Base-by-base conservation (phyloP, 1,140 invertebrate genomes). In the Tetragnatha versicolor region DNA sequence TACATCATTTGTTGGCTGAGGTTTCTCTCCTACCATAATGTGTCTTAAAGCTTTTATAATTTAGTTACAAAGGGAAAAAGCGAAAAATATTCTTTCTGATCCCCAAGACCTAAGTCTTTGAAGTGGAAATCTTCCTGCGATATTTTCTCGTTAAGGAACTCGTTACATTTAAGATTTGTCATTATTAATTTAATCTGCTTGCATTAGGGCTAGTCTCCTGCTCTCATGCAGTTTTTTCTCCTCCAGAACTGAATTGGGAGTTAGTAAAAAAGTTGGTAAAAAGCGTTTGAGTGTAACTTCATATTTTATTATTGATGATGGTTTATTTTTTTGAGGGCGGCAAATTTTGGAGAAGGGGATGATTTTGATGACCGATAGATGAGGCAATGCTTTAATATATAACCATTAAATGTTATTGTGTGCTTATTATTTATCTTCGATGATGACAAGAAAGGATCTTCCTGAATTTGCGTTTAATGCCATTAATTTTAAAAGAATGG, bases 111-210 rank as follows among this genome's bases (percentile, higher is more conserved):
- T n/a, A n/a, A 58, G 20, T 17, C 55, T 58, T 58, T 58, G 29
- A 22, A 58, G 29, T 31, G 35, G 20, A 58, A 58, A 33, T 58
- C 55, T 31, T 33, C 3, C 14, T 27, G 35, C 55, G 55, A 58
- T 58, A 58, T n/a, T 33, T 58, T 31, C 55, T 58, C 55, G 35
- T 58, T 58, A 58, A 58, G 35, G 55, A 58, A 58, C 55, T 58
- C 55, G 55, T 58, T 58, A 58, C 55, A 20, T 58, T 58, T 58
- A 31, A 33, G 29, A 58, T 58, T 58, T 31, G 31, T 58, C 55
- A 58, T 58, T 31, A 58, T 58, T 58, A 58, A 58, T 58, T 58
- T 58, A 58, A 58, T 58, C 55, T 31, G 31, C 22, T 20, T 20
- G 55, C 31, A 20, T 35, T 58, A 58, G 35, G 35, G 55, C 35